A percentile compares a stretch with the other conserved stretches of the same genome.
These are phyloP conservation scores for Spilosoma lubricipeda DNA, from an alignment of 2,888 invertebrate genomes.

Conservation along the genomic window DNA sequence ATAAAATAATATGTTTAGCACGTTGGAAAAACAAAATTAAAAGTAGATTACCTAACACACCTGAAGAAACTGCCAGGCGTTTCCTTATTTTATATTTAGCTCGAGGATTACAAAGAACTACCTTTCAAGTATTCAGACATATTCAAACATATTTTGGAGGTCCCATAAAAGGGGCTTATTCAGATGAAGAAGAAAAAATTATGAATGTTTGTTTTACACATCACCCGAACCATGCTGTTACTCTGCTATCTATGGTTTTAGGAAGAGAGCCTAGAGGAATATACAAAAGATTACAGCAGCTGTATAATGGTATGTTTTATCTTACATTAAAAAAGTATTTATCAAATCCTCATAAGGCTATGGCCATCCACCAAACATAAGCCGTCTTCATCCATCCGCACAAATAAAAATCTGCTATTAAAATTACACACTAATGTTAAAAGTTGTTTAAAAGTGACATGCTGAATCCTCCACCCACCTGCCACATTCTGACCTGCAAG, in stretches of 20 bases:
- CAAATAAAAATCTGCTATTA: neutral
- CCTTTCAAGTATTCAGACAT: slow-evolving; percentile 71
- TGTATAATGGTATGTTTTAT: slow-evolving; percentile 52
- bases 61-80: slow-evolving; percentile 64
- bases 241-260: slow-evolving; percentile 61
- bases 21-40: slow-evolving; percentile 70
- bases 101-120: slow-evolving; percentile 67
- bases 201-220: slow-evolving; percentile 71
- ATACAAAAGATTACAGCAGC: slow-evolving; percentile 59
- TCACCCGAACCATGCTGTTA: slow-evolving; percentile 59
- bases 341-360: neutral
- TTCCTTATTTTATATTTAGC: slow-evolving; percentile 71
- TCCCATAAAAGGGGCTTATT: slow-evolving; percentile 60
- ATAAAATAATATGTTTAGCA: slow-evolving; percentile 68
- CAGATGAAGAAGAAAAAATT: slow-evolving; percentile 68
- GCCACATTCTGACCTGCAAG: too few species aligned
- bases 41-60: slow-evolving; percentile 51
- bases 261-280: slow-evolving; percentile 70
- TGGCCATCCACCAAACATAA: neutral
- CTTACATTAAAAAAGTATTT: neutral
- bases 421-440: too few species aligned
- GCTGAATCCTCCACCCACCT: too few species aligned
- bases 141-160: slow-evolving; percentile 59
- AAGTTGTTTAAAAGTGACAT: too few species aligned
- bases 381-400: neutral